Percentiles rank a stretch among this genome's conserved stretches.
phyloP scores from a whole-genome alignment of 2,797 vertebrate genomes.

The Malacoraja senta region DNA sequence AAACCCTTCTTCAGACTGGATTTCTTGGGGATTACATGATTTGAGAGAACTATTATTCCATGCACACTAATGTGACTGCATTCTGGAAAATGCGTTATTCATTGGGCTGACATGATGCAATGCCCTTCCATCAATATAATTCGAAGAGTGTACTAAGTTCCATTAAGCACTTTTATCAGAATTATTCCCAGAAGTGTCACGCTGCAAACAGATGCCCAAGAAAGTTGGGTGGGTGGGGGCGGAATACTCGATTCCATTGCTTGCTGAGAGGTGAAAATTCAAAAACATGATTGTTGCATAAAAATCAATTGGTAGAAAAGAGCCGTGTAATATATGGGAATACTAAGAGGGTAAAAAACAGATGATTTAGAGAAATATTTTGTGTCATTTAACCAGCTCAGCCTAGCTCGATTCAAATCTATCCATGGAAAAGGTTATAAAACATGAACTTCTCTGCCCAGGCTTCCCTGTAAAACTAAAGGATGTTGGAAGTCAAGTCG shows the following conservation, averaged over 20 bases:
- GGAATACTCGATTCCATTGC: neutral
- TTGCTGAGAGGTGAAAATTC: neutral
- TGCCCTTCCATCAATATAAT: neutral
- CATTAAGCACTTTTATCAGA: neutral
- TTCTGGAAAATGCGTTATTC: neutral
- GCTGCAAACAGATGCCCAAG: neutral
- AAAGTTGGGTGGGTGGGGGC: neutral
- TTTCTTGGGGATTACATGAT: neutral
- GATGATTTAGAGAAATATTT: neutral
- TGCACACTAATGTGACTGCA: neutral
- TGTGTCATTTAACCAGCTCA: neutral
- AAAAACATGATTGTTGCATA: neutral
- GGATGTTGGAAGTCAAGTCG: neutral
- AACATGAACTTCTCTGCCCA: neutral
- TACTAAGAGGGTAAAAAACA: neutral
- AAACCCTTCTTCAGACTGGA: too few species aligned
- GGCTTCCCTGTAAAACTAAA: neutral
- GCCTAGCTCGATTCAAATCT: neutral
- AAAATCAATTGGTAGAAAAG: neutral
- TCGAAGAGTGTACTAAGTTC: neutral
- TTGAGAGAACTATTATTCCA: neutral
- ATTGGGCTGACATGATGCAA: neutral
- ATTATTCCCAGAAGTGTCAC: neutral
- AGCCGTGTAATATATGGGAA: neutral
- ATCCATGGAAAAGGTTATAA: constrained; percentile 10